Percentiles rank a stretch among this genome's conserved stretches.
phyloP scores from a whole-genome alignment of 2,888 invertebrate genomes.

The Pammene fasciana region DNA sequence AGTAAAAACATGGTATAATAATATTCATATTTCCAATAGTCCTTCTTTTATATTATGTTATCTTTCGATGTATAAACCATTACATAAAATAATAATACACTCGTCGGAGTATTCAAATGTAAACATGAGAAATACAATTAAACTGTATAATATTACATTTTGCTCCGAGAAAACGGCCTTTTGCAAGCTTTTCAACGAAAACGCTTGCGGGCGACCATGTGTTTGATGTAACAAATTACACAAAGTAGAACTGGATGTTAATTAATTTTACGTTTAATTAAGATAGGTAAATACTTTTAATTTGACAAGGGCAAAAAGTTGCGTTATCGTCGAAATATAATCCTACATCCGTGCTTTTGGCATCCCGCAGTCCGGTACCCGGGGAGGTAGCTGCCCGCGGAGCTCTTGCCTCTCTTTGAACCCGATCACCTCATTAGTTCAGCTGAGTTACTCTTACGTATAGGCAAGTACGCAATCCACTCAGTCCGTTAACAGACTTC shows the following conservation, averaged over 20 bases:
- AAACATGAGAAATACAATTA: slow-evolving; percentile 3
- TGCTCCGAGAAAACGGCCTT: background rate
- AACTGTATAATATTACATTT: slow-evolving; percentile 7
- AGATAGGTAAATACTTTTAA: slow-evolving; percentile 9
- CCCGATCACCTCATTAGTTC: slow-evolving; percentile 79
- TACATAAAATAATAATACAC: background rate
- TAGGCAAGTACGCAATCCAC: slow-evolving; percentile 64
- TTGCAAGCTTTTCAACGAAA: background rate
- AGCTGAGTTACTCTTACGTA: slow-evolving; percentile 71
- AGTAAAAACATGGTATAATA: background rate
- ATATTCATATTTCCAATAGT: background rate
- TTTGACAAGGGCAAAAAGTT: background rate
- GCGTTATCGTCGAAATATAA: slow-evolving; percentile 18
- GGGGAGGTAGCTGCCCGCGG: slow-evolving; percentile 69
- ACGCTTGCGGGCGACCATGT: slow-evolving; percentile 1
- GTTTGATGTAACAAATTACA: slow-evolving; percentile 17
- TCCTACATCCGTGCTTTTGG: slow-evolving; percentile 29
- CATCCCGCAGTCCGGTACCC: slow-evolving; percentile 52
- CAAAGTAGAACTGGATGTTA: slow-evolving; percentile 18
- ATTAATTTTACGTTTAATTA: slow-evolving; percentile 23
- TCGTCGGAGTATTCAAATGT: background rate
- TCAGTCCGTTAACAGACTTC: slow-evolving; percentile 74
- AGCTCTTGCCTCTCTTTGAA: slow-evolving; percentile 72
- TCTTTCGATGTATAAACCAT: background rate
- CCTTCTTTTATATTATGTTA: background rate